Percentiles rank a stretch among this genome's conserved stretches.
Evolutionary conservation across 1,140 invertebrate species (phyloP).

Genomic region (Xylocopa sonorina): DNA sequence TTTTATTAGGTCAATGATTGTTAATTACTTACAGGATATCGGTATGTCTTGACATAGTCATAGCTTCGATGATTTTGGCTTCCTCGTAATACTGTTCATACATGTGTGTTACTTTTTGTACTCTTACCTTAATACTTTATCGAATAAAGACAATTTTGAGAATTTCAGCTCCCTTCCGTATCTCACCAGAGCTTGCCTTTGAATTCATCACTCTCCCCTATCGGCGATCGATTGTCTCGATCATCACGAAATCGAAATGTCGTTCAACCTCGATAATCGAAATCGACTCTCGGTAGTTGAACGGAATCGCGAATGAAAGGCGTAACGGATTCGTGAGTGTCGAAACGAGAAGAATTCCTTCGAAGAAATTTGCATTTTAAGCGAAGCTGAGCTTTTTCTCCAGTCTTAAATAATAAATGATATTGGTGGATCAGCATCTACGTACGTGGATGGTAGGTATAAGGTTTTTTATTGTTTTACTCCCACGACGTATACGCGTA

Average conservation of each 20-base stretch:
- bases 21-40: constrained; percentile 38
- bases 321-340: no score
- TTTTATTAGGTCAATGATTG: constrained; percentile 6
- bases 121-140: constrained; percentile 26
- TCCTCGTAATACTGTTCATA: constrained; percentile 42
- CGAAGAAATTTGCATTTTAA: no score
- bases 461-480: background rate
- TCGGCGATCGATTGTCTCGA: background rate
- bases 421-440: no score
- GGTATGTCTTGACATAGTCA: background rate
- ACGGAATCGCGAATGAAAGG: background rate
- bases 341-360: no score
- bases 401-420: no score
- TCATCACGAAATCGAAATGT: background rate
- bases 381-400: no score
- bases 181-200: no score
- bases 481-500: background rate
- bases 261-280: background rate
- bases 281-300: background rate
- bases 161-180: background rate
- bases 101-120: constrained; percentile 48
- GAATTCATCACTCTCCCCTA: background rate
- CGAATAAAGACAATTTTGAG: constrained; percentile 36
- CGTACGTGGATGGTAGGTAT: no score
- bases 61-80: constrained; percentile 34